These are phyloP conservation scores for Fistularia commersonii DNA, from an alignment of 2,797 vertebrate genomes.

Conservation along the genomic window DNA sequence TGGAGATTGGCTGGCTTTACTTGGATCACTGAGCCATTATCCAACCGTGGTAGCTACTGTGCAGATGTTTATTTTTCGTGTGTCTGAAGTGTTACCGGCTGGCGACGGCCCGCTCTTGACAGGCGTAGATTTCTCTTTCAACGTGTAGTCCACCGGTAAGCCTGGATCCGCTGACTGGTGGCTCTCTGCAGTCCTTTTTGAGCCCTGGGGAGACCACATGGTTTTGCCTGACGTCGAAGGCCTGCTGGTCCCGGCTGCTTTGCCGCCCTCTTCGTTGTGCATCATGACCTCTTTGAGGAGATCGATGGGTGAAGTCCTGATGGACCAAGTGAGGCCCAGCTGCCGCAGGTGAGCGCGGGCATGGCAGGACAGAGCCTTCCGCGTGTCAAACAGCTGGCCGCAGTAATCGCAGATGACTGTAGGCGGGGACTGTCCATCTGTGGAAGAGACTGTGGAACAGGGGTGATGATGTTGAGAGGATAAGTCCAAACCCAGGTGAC, in stretches of 20 bases:
- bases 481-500: too few species aligned
- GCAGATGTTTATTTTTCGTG: too few species aligned
- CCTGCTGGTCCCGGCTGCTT: slow-evolving; percentile 39
- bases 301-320: slow-evolving; percentile 85
- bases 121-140: slow-evolving; percentile 76
- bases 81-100: slow-evolving; percentile 53
- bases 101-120: slow-evolving; percentile 62
- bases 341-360: slow-evolving; percentile 88
- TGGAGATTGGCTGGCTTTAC: too few species aligned
- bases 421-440: slow-evolving; percentile 66
- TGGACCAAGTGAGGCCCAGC: slow-evolving; percentile 84
- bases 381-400: slow-evolving; percentile 89
- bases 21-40: too few species aligned
- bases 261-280: slow-evolving; percentile 74
- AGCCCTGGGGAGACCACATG: slow-evolving; percentile 48
- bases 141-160: slow-evolving; percentile 79
- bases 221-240: slow-evolving; percentile 44
- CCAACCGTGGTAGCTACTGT: too few species aligned
- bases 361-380: slow-evolving; percentile 90
- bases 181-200: slow-evolving; percentile 69
- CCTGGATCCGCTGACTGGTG: slow-evolving; percentile 34
- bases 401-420: slow-evolving; percentile 89
- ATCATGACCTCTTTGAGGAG: slow-evolving; percentile 79
- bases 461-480: too few species aligned
- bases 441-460: slow-evolving; percentile 39